Conservation (phyloP, 2,113 vertebrate genomes). For the Onychorhynchus coronatus region DNA sequence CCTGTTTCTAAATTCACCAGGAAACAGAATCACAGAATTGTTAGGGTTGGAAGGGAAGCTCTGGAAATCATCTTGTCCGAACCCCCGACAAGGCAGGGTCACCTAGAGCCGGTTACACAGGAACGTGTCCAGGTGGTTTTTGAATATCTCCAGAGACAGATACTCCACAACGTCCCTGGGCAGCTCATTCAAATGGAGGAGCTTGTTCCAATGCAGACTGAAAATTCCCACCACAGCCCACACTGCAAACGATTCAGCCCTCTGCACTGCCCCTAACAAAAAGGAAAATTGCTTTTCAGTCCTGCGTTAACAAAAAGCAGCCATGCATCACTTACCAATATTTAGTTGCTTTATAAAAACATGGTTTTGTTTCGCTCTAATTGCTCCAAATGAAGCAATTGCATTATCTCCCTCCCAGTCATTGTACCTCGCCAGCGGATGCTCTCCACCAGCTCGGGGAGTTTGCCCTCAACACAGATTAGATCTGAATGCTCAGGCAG, state of each 20-base stretch:
- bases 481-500: background rate
- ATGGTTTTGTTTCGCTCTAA: background rate
- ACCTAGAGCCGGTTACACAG: background rate
- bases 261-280: background rate
- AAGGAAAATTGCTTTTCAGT: background rate
- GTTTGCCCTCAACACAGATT: background rate
- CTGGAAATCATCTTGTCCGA: background rate
- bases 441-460: background rate
- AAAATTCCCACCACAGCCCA: background rate
- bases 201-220: background rate
- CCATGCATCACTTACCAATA: background rate
- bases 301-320: background rate
- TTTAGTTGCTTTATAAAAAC: background rate
- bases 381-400: background rate
- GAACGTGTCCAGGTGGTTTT: background rate
- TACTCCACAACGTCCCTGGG: background rate
- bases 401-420: background rate
- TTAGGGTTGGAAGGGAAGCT: background rate
- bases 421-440: background rate
- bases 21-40: background rate
- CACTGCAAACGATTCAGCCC: background rate
- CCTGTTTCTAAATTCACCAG: background rate
- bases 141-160: background rate
- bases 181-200: background rate
- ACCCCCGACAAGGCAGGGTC: background rate